A percentile compares a stretch with the other conserved stretches of the same genome.
These are phyloP conservation scores for Napeogenes sylphis DNA, from an alignment of 2,888 invertebrate species.

Conservation along the genomic window DNA sequence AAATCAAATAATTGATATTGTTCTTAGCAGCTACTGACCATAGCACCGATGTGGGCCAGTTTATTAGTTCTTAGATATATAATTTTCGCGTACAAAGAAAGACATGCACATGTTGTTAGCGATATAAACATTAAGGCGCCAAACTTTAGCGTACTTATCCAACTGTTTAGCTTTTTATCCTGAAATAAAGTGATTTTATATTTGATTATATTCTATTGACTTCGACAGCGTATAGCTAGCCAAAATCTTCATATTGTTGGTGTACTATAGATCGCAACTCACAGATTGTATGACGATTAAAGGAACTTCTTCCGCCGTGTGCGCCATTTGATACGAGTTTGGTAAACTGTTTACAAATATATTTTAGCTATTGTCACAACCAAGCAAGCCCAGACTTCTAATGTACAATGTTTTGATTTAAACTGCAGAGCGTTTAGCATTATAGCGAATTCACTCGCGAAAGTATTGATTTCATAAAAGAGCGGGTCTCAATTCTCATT, in stretches of 20 bases:
- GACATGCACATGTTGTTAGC: constrained; percentile 37
- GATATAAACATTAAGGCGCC: constrained; percentile 30
- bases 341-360: too few species aligned
- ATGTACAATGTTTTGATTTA: too few species aligned
- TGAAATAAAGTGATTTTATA: constrained; percentile 4
- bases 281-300: constrained; percentile 15
- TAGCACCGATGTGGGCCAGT: constrained; percentile 38
- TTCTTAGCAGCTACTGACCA: constrained; percentile 34
- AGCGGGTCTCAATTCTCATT: too few species aligned
- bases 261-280: not conserved
- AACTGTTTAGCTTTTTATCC: constrained; percentile 18
- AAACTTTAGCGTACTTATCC: constrained; percentile 31
- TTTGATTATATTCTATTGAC: too few species aligned
- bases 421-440: too few species aligned
- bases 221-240: too few species aligned
- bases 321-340: constrained; percentile 14
- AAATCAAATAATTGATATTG: too few species aligned
- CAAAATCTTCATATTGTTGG: too few species aligned
- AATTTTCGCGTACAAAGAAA: constrained; percentile 37
- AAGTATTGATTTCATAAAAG: too few species aligned
- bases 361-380: too few species aligned
- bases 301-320: constrained; percentile 14
- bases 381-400: too few species aligned
- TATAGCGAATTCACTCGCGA: too few species aligned
- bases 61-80: constrained; percentile 40